Base-by-base conservation (phyloP, 2,888 invertebrate genomes). In the Lepidochitona cinerea region DNA sequence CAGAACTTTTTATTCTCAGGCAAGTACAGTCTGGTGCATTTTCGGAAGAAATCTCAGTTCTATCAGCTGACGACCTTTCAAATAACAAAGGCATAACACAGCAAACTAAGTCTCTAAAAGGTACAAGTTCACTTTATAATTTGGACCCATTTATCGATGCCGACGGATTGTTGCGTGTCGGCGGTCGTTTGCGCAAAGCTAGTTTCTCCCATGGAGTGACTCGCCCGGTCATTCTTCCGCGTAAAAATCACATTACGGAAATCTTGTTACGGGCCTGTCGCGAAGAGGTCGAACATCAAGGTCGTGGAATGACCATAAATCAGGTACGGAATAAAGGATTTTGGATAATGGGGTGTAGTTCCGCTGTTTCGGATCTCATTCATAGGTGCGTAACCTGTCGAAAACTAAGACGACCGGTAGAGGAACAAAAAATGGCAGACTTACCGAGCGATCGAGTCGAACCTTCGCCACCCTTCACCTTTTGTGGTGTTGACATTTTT, bases 401-500 rank as follows among this genome's bases (percentile, higher is more conserved):
- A 18, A 78, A 79, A 29, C 68, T 76, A 9, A 77, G 81, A 12
- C 83, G 83, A 5, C 65, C 54, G 23, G 32, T 77, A 0, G 75
- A 75, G 32, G 68, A 76, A 7, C 83, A 86, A 53, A 81, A 88
- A 23, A 90, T 89, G 88, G 84, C 86, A 0, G 79, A 85, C 33
- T 77, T 90, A 12, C 89, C 90, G 0, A n/a, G 35, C 5, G 80
- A 84, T 5, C 73, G 91, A 71, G 79, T 89, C 3, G 75, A 73
- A 2, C 75, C 79, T 5, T 72, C 76, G 1, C 37, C 74, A 4
- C 85, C 89, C 4, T 91, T 90, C 76, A 64, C 78, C 74, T n/a
- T 83, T 59, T 71, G 77, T 26, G 89, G 88, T 9, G 65, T 90
- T 0, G 90, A 90, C 67, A 87, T 81, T n/a, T 85, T 83, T 36